Conservation (phyloP, 2,888 invertebrate species). For the Mimachlamys varia region DNA sequence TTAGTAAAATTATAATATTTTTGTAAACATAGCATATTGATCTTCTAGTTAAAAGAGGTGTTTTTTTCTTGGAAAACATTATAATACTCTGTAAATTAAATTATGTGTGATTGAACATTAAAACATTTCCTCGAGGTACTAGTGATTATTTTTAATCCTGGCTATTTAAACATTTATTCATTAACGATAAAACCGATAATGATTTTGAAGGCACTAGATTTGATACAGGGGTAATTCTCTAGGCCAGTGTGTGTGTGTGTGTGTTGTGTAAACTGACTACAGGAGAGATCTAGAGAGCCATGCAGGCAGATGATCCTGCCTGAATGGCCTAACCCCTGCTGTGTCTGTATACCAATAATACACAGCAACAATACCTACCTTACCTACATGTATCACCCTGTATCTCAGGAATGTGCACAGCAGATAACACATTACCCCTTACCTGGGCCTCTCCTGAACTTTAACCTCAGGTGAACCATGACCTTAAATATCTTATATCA, state of each 20-base stretch:
- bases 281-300: too few relatives aligned
- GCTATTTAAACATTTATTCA: too few relatives aligned
- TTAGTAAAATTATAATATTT: too few relatives aligned
- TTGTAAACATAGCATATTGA: too few relatives aligned
- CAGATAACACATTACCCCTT: slow-evolving; percentile 9
- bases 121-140: too few relatives aligned
- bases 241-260: neutral
- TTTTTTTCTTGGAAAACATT: too few relatives aligned
- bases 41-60: too few relatives aligned
- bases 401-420: neutral
- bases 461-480: slow-evolving; percentile 37
- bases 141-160: too few relatives aligned
- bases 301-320: neutral
- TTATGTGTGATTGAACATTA: too few relatives aligned
- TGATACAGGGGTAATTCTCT: neutral
- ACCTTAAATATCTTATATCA: slow-evolving; percentile 41
- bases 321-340: slow-evolving; percentile 14
- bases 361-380: slow-evolving; percentile 28
- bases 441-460: slow-evolving; percentile 38
- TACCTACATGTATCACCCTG: neutral
- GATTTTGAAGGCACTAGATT: neutral
- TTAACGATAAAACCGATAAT: too few relatives aligned
- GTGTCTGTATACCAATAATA: neutral
- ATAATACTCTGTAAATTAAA: too few relatives aligned
- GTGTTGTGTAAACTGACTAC: neutral